Percentiles rank a stretch among this genome's conserved stretches.
Conservation (phyloP, 2,797 vertebrate species). For the Perodicticus potto region DNA sequence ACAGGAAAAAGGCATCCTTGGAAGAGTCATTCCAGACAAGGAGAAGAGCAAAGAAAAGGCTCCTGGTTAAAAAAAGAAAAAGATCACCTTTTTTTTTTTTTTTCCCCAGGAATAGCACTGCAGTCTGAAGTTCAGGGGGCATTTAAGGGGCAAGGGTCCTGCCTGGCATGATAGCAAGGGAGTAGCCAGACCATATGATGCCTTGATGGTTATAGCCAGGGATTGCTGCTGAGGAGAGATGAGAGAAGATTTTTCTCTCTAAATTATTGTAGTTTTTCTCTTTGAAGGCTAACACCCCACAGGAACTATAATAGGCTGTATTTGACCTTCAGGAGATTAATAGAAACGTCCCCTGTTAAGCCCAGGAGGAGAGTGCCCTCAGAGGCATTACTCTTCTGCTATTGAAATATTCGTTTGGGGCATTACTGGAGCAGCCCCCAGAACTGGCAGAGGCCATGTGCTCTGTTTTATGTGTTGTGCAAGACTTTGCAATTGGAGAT, state of each 20-base stretch:
- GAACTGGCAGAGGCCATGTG: background rate
- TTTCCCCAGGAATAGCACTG: background rate
- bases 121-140: background rate
- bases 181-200: background rate
- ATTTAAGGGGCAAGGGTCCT: background rate
- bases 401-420: background rate
- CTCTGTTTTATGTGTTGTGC: background rate
- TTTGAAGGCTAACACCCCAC: background rate
- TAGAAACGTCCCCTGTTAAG: background rate
- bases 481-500: conserved; percentile 36
- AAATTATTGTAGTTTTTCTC: conserved; percentile 22
- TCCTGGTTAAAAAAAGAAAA: background rate
- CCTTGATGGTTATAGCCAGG: background rate
- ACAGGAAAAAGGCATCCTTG: background rate
- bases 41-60: background rate
- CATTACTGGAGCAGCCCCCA: background rate
- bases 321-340: conserved; percentile 49
- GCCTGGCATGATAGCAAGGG: background rate
- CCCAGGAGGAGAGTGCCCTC: background rate
- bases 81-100: too few relatives aligned
- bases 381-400: background rate
- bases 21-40: background rate
- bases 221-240: background rate
- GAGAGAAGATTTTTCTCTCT: conserved; percentile 33
- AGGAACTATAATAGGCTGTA: background rate